These are phyloP conservation scores for Lasioglossum figueresi DNA, from an alignment of 2,888 invertebrate species.

Conservation along the genomic window DNA sequence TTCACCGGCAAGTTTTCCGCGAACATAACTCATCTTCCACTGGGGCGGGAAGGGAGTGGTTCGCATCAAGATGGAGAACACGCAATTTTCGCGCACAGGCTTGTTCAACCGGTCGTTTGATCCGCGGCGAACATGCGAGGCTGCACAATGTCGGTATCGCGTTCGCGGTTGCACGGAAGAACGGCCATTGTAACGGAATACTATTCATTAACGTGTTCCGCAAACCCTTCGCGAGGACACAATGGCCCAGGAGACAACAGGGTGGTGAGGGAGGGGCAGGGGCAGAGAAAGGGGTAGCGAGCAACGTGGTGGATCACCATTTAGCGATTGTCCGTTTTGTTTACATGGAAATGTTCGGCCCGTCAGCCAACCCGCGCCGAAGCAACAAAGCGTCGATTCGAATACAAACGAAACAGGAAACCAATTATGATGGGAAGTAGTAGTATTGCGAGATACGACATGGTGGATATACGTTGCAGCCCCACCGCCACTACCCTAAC, in stretches of 20 bases:
- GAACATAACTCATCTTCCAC: background rate
- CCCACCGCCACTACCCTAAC: background rate
- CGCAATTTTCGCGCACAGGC: conserved; percentile 19
- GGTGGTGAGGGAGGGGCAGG: background rate
- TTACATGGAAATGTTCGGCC: background rate
- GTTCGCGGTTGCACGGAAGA: background rate
- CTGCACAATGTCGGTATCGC: conserved; percentile 4
- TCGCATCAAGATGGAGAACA: background rate
- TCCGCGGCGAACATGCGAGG: conserved; percentile 10
- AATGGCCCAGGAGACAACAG: background rate
- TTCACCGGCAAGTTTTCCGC: background rate
- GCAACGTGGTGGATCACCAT: background rate
- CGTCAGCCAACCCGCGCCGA: background rate
- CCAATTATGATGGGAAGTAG: conserved; percentile 5
- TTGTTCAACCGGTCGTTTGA: conserved; percentile 3
- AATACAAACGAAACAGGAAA: conserved; percentile 5
- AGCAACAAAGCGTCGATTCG: background rate
- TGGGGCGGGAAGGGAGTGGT: background rate
- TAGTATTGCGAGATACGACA: background rate
- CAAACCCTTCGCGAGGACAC: background rate
- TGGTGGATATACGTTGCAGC: background rate
- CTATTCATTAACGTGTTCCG: background rate
- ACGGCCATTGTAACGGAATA: conserved; percentile 16
- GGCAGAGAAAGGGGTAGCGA: background rate
- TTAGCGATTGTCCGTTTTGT: conserved; percentile 1